These are phyloP conservation scores for Petrocephalus sullivani DNA, from an alignment of 2,797 vertebrate genomes.

Conservation along the genomic window DNA sequence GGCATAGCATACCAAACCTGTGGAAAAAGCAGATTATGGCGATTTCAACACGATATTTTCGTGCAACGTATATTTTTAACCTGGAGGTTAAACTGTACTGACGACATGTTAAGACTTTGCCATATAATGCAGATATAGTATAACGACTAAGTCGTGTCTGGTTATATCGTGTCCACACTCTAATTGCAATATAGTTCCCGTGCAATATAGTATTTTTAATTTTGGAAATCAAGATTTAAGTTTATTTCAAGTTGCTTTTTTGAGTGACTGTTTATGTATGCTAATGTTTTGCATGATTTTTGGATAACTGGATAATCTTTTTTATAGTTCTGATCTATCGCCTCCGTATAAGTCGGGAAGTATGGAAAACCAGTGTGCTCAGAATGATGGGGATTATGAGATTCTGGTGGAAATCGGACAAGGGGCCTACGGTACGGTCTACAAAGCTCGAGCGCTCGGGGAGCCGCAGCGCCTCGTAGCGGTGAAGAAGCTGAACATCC, in stretches of 20 bases:
- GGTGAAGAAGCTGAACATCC: slow-evolving; percentile 61
- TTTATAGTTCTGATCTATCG: not conserved
- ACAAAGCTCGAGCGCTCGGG: slow-evolving; percentile 57
- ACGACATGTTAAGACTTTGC: not conserved
- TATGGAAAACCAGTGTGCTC: slow-evolving; percentile 39
- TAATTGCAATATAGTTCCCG: not conserved
- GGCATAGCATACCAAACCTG: not conserved
- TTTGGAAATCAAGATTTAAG: not conserved
- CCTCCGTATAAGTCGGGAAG: not conserved
- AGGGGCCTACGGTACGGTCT: slow-evolving; percentile 63
- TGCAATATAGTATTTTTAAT: not conserved
- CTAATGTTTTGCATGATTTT: not conserved
- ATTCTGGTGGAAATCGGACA: slow-evolving; percentile 57
- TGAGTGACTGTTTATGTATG: not conserved
- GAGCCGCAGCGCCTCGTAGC: slow-evolving; percentile 58
- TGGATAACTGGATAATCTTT: not conserved
- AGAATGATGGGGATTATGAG: slow-evolving; percentile 50
- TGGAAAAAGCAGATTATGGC: not conserved
- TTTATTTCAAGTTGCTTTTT: not conserved
- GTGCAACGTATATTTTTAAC: not conserved
- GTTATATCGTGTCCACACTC: not conserved
- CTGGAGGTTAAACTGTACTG: not conserved
- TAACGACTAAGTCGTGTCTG: not conserved
- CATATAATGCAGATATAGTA: not conserved
- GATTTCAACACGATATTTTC: not conserved